Conservation (phyloP, 2,797 vertebrate species). For the Trachurus trachurus region DNA sequence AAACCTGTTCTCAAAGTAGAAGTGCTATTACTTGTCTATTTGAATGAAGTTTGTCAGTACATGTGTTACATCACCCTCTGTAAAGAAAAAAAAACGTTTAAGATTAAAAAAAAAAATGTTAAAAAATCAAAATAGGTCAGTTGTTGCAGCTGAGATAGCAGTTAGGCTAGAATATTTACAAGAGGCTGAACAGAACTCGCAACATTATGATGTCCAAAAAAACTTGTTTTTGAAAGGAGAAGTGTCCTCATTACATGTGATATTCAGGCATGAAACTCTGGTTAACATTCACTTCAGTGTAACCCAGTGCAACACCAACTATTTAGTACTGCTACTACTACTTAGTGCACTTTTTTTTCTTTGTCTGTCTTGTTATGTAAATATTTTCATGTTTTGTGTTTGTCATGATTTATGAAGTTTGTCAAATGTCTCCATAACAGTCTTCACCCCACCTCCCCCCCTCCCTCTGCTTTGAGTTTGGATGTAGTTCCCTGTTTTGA, state of each 20-base stretch:
- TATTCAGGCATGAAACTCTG: conserved; percentile 83
- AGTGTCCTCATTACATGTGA: conserved; percentile 76
- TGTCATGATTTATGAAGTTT: conserved; percentile 72
- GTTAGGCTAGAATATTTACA: conserved; percentile 70
- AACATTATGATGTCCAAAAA: conserved; percentile 73
- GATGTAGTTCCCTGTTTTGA: conserved; percentile 85
- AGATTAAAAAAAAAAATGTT: conserved; percentile 30
- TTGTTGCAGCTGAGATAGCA: conserved; percentile 71
- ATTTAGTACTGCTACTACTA: conserved; percentile 78
- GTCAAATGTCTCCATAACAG: conserved; percentile 78
- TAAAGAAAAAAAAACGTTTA: conserved; percentile 5
- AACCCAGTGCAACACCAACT: conserved; percentile 78
- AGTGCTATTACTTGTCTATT: conserved; percentile 84
- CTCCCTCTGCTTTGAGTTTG: conserved; percentile 84
- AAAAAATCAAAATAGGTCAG: conserved; percentile 43
- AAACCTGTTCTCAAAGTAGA: conserved; percentile 75
- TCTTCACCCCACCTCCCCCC: conserved; percentile 35
- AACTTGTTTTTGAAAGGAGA: conserved; percentile 60
- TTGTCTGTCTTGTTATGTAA: conserved; percentile 86
- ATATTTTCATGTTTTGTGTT: conserved; percentile 86
- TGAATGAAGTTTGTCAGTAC: conserved; percentile 76
- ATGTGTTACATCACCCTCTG: conserved; percentile 62
- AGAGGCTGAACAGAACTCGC: conserved; percentile 73
- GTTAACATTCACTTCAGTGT: conserved; percentile 82
- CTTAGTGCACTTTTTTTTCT: conserved; percentile 84